Evolutionary conservation across 2,113 vertebrate genomes (phyloP), one percentile per base, ranked within the genome.

Genomic region (Casuarius casuarius): DNA sequence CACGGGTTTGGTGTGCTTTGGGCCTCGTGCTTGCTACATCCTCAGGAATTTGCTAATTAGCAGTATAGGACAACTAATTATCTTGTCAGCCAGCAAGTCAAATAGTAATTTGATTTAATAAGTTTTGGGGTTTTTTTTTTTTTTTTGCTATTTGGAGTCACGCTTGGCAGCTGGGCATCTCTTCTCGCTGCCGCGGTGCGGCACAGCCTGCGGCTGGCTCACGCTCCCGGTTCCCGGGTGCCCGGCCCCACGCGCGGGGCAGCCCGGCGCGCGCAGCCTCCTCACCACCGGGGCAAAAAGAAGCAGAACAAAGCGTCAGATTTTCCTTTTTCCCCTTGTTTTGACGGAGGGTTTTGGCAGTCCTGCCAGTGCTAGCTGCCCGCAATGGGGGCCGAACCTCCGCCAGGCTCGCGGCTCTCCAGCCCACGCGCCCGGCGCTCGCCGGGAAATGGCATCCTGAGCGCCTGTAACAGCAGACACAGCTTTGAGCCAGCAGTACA

Each of bases 41-140:
- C 87, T 87, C 62, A 92, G 95, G 78, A 96, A 95, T 96, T 92
- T 91, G 74, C 49, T 92, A 87, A 95, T 96, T 65, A 94, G 62
- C 78, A 87, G 62, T 76, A 74, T 89, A 52, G 78, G 63, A 84
- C 66, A 90, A 56, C 81, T 92, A 73, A 88, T 94, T 95, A 87
- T 92, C 91, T 92, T 62, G 40, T 90, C 94, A 94, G 26, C 26
- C 52, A 76, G 70, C 42, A 89, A 95, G 62, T 84, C 61, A 87
- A 79, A 76, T 22, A 72, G 38, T 65, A 86, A 91, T 65, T 90
- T 71, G 25, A 42, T 83, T 94, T 61, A 52, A 70, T 35, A 20
- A 66, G 33, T n/a, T 28, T 29, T 44, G 38, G 38, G 38, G n/a
- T 56, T 46, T 22, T 48, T 33, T 65, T 54, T 25, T 23, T 67